Conservation (phyloP, 2,888 invertebrate species). For the Scrobipalpa atriplicella region DNA sequence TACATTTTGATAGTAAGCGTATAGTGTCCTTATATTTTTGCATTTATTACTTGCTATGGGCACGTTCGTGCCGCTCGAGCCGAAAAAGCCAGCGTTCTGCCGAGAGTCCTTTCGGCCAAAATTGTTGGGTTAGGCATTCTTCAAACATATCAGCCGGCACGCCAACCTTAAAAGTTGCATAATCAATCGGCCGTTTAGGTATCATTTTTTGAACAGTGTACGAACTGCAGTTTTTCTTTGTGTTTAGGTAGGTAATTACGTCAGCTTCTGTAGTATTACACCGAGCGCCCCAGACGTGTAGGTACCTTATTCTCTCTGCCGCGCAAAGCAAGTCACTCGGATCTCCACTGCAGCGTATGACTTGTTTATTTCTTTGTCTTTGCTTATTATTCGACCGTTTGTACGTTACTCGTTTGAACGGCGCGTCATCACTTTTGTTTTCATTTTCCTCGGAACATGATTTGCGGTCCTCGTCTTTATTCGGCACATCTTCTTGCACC, state of each 20-base stretch:
- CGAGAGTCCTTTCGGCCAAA: background rate
- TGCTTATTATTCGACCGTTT: background rate
- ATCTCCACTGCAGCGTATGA: background rate
- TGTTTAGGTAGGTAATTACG: background rate
- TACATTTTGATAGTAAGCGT: too few relatives aligned
- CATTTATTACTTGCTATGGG: too few relatives aligned
- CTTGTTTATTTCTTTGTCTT: background rate
- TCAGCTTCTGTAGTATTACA: background rate
- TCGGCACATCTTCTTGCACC: background rate
- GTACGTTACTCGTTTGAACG: background rate
- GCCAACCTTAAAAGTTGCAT: background rate
- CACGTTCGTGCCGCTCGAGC: too few relatives aligned
- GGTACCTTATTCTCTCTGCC: background rate
- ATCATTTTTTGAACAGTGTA: background rate
- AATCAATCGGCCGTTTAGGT: background rate
- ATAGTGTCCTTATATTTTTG: too few relatives aligned
- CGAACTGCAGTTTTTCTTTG: background rate
- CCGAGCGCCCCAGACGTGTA: background rate
- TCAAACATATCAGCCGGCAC: background rate
- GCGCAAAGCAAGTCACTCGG: background rate
- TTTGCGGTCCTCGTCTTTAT: background rate
- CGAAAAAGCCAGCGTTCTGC: too few relatives aligned
- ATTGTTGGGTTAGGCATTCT: background rate
- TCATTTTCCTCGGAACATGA: background rate
- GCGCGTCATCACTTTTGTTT: background rate